phyloP scores from a whole-genome alignment of 2,113 vertebrate species.

The Nettapus auritus region DNA sequence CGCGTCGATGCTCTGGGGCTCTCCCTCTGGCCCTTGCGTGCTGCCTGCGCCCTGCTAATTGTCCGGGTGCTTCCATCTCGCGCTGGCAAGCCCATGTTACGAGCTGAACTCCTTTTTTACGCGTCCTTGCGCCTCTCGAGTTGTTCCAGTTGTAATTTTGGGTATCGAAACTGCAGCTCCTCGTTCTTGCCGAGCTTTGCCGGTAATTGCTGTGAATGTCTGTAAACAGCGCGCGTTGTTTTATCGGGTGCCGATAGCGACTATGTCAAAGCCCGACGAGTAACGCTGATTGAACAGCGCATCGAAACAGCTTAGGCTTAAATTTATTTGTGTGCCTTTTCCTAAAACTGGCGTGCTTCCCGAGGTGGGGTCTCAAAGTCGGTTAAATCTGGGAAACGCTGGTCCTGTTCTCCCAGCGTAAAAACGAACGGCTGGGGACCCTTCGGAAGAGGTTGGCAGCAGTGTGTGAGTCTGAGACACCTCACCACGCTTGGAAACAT shows the following conservation, averaged over 20 bases:
- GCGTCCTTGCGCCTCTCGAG: background rate
- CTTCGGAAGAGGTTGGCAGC: background rate
- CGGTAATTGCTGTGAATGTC: background rate
- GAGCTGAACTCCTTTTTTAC: background rate
- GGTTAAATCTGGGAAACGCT: background rate
- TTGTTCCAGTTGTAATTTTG: background rate
- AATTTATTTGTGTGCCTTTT: background rate
- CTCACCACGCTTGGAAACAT: background rate
- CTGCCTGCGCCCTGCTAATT: background rate
- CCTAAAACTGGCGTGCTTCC: background rate
- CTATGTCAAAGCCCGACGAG: background rate
- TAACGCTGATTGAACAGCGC: background rate
- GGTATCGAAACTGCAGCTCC: rapidly evolving
- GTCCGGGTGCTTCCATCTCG: background rate
- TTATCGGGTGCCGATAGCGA: background rate
- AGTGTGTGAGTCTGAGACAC: background rate
- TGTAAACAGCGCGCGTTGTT: background rate
- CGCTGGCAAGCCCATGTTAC: background rate
- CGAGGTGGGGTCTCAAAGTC: background rate
- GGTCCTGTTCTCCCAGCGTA: background rate
- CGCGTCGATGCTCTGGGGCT: background rate
- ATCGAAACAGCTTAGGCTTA: background rate
- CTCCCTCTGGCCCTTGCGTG: background rate
- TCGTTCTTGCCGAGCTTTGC: background rate
- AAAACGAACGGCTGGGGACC: background rate